Evolutionary conservation across 2,888 invertebrate genomes (phyloP), one percentile per base, ranked within the genome.

Genomic region (Incurvaria masculella): DNA sequence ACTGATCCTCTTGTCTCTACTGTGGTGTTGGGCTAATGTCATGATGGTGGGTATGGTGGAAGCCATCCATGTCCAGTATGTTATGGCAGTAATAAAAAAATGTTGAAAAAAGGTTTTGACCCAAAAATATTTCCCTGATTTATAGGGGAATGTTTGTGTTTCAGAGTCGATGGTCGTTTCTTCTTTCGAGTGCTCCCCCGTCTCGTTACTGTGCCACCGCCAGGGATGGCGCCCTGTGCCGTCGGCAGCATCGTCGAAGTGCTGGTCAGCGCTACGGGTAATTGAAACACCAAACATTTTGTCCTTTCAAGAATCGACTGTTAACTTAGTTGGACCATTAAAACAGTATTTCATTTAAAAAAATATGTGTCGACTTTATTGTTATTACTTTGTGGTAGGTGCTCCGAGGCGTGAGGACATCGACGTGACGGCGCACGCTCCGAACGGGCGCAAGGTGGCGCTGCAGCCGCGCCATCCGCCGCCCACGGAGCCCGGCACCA

Each of bases 231-330:
- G 47, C 97, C 96, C 2, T 97, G 96, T 72, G 94, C 95, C 19
- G 84, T 96, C 44, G 97, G 96, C 52, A 95, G 94, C 52, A 87
- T 96, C 47, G 96, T 97, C 1, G 97, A 97, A 83, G 96, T 97
- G 56, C 83, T 96, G 69, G 90, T 91, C 59, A 91, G 89, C 72
- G 89, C 89, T 54, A 90, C 89, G 59, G 86, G 92, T 78, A 60
- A 56, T n/a, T n/a, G n/a, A n/a, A n/a, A n/a, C n/a, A n/a, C n/a
- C n/a, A n/a, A 27, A n/a, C n/a, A n/a, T n/a, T n/a, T n/a, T n/a
- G n/a, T n/a, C n/a, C n/a, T n/a, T n/a, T n/a, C n/a, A n/a, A n/a
- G n/a, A n/a, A n/a, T n/a, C n/a, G n/a, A n/a, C n/a, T n/a, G n/a
- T n/a, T n/a, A n/a, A n/a, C n/a, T n/a, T n/a, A n/a, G n/a, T n/a